phyloP scores from a whole-genome alignment of 2,888 invertebrate species.

The Rotaria macrura region DNA sequence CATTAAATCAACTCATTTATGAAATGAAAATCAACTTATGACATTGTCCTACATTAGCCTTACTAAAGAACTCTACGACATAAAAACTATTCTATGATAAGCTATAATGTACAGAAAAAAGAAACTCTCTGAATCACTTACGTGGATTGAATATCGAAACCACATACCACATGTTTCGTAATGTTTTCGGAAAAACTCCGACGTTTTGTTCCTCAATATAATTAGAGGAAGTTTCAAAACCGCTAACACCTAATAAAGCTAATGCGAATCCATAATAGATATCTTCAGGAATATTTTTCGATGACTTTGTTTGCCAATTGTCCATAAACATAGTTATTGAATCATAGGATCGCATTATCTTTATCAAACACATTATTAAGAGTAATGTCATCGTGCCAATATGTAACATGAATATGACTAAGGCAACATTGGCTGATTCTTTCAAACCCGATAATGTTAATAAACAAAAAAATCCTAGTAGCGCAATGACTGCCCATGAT shows the following conservation, averaged over 20 bases:
- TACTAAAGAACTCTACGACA: too few relatives aligned
- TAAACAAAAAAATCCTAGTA: slow-evolving; percentile 4
- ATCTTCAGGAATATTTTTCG: neutral
- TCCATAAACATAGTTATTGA: neutral
- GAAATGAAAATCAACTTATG: too few relatives aligned
- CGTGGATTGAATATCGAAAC: slow-evolving; percentile 8
- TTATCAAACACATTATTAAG: neutral
- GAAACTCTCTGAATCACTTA: neutral
- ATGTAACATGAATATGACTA: neutral
- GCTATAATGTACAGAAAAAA: too few relatives aligned
- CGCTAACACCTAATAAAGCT: neutral
- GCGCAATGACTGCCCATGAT: neutral
- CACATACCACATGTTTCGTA: slow-evolving; percentile 14
- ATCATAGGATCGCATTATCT: neutral
- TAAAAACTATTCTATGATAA: too few relatives aligned
- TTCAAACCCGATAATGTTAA: neutral
- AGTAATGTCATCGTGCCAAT: neutral
- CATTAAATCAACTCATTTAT: too few relatives aligned
- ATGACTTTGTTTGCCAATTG: neutral
- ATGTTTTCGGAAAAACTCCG: slow-evolving; percentile 10
- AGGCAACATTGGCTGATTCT: slow-evolving; percentile 15
- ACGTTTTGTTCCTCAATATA: neutral
- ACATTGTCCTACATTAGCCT: too few relatives aligned
- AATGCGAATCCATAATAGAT: slow-evolving; percentile 3
- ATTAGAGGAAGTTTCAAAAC: slow-evolving; percentile 10